Evolutionary conservation across 2,888 invertebrate genomes (phyloP), one percentile per base, ranked within the genome.

Genomic region (Pyrrhosoma nymphula): DNA sequence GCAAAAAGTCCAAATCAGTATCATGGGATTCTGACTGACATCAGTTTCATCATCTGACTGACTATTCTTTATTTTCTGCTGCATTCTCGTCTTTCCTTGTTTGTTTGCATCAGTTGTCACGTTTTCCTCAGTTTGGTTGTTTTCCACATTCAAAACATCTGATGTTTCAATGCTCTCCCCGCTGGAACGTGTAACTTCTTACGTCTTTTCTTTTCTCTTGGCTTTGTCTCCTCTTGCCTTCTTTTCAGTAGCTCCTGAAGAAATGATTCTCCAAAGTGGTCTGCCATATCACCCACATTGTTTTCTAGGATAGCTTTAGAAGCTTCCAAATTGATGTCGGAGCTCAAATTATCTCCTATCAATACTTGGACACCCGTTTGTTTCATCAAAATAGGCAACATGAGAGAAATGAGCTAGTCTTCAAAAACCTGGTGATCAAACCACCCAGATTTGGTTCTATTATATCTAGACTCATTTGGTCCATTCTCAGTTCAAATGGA

Each of bases 401-500:
- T 26, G 3, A 20, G 6, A 8, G 16, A 55, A 56, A 56, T 26
- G 23, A 90, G 56, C 90, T 56, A 56, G 26, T 90, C 90, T 55
- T 90, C 14, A 56, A 90, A 90, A 20, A 18, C 16, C 47, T 56
- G n/a, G 4, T 56, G 0, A 90, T 90, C 90, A 56, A 90, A 90
- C 90, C 90, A 90, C 0, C 90, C 90, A 90, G 26, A 26, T 56
- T 12, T 55, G 4, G 90, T 56, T 3, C 56, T 14, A n/a, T 90
- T 90, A n/a, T 90, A 90, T 4, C 56, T 18, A n/a, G 55, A 1
- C 56, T 95, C 95, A n/a, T 35, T 88, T 75, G 96, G 96, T 26
- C 96, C 96, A 93, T 96, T 96, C 95, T 96, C 95, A 18, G 95
- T 95, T 96, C 96, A 97, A 3, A 96, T 95, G 47, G 96, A 95